Evolutionary conservation across 2,113 vertebrate species (phyloP), one percentile per base, ranked within the genome.

Genomic region (Ptychochromis oligacanthus): DNA sequence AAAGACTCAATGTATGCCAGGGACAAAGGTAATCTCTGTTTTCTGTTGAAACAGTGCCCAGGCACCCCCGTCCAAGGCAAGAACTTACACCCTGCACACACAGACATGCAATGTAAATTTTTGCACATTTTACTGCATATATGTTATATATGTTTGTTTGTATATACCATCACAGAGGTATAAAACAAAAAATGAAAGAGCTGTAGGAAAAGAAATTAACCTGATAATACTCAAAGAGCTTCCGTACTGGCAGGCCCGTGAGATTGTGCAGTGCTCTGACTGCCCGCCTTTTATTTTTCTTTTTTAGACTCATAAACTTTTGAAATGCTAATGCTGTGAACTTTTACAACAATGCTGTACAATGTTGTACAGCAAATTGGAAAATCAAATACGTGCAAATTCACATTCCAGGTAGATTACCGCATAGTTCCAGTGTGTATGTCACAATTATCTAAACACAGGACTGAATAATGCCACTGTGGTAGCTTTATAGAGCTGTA

Each of bases 11-110:
- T 77, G 38, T 79, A 80, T 38, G 61, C 77, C 75, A 77, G 55
- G 55, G 49, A 82, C 85, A 81, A 83, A 89, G 74, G 74, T 77
- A 40, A 86, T 79, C 49, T 80, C 67, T 80, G 75, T 80, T 57
- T 84, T 81, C 52, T 61, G 20, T 8, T 82, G 49, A 67, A 70
- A 43, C 59, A 18, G 58, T 58, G 34, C 70, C 49, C 49, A 56
- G 43, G n/a, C 55, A 22, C 77, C 62, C 9, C 17, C 18, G 62
- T 38, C n/a, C 43, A 28, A 62, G 40, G 10, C 72, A 38, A 5
- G 13, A 58, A 31, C 22, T 62, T 22, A 57, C 60, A 58, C 64
- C 46, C 56, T 74, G 40, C 52, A 72, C 67, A 81, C 4, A 60
- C 26, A 58, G 9, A 58, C n/a, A 38, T 34, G 28, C 49, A 3